Evolutionary conservation across 2,888 invertebrate species (phyloP), one percentile per base, ranked within the genome.

Genomic region (Cosmopolites sordidus): DNA sequence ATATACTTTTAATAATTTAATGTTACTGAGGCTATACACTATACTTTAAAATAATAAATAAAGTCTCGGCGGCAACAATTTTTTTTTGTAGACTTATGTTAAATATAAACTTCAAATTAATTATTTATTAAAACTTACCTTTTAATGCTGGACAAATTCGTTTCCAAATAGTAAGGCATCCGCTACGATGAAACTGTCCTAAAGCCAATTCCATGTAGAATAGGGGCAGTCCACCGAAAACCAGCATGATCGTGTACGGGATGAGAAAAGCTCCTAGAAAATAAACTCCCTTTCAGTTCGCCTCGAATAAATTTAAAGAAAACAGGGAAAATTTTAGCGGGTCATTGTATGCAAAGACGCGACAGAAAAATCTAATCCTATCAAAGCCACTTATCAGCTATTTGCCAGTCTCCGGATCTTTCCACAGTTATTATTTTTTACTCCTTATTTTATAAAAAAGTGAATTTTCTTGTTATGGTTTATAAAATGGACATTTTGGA

Each of bases 161-260:
- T 67, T 88, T 89, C 95, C 95, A 95, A 56, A 95, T 86, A 42
- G 92, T 91, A 58, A 96, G 82, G 65, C 93, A 93, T 44, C 96
- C 96, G 69, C 89, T 87, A 59, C 91, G 83, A 70, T 95, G 93
- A 76, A 89, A 96, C 76, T 96, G 96, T 8, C 96, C 96, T 59
- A 96, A 76, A 0, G 94, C 93, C 68, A 96, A 76, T 76, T 95
- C 95, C 91, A 96, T 89, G 76, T 92, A 96, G 77, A 96, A 96
- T 4, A 96, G 78, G 0, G 96, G 96, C 43, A 96, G 80, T 4
- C 95, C 95, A 5, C 93, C 94, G 65, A 95, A 89, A 60, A 94
- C 76, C 71, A 95, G 79, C 92, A 96, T 95, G 60, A 93, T 80
- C 68, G 88, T 84, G 78, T 95, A 96, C 0, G 95, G 95, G 62